Conservation (phyloP, 2,113 vertebrate genomes). For the Malaclemys terrapin region DNA sequence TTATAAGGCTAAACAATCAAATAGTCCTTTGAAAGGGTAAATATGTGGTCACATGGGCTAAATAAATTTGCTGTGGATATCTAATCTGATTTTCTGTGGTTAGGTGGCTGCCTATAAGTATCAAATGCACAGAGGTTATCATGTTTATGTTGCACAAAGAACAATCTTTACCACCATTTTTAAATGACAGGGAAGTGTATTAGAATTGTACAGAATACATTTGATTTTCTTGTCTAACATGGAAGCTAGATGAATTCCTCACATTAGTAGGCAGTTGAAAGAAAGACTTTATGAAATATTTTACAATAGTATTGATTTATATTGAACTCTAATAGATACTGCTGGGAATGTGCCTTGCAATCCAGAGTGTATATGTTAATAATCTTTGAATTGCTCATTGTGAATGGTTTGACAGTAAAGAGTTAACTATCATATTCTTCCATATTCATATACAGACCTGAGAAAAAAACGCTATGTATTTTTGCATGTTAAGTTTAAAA, state of each 20-base stretch:
- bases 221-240: neutral
- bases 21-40: neutral
- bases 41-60: neutral
- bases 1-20: neutral
- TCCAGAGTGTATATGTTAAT: neutral
- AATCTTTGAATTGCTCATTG: neutral
- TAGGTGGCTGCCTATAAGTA: conserved; percentile 8
- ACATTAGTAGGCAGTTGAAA: neutral
- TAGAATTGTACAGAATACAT: neutral
- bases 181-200: neutral
- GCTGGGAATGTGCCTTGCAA: neutral
- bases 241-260: neutral
- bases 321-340: neutral
- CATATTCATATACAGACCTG: neutral
- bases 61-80: neutral
- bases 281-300: neutral
- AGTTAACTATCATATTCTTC: neutral
- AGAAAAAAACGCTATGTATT: neutral
- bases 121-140: neutral
- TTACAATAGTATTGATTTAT: neutral
- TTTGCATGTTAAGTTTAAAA: neutral
- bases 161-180: conserved; percentile 24
- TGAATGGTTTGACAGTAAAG: neutral
- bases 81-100: conserved; percentile 28
- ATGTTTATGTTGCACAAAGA: neutral